phyloP scores from a whole-genome alignment of 2,113 vertebrate genomes.

The Plotosus lineatus region DNA sequence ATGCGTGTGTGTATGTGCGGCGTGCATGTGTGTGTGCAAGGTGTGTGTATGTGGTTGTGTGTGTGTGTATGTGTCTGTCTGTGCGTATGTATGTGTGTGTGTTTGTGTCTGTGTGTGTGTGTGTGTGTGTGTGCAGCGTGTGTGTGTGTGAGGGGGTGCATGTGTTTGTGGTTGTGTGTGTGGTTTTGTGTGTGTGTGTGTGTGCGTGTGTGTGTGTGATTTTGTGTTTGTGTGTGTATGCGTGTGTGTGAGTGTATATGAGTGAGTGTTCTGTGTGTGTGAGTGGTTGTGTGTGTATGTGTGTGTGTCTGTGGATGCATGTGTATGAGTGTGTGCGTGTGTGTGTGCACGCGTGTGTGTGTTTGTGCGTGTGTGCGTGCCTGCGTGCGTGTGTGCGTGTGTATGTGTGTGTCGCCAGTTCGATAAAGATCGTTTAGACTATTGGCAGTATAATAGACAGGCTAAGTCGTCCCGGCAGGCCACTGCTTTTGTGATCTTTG shows the following conservation, averaged over 20 bases:
- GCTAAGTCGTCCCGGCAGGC: conserved; percentile 24
- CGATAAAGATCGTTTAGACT: conserved; percentile 23
- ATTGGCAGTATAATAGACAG: conserved; percentile 38
- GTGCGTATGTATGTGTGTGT: neutral
- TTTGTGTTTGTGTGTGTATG: too few species aligned
- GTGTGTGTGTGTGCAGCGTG: too few species aligned
- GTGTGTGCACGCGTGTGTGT: too few species aligned
- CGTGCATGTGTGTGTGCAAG: neutral
- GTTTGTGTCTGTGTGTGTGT: neutral
- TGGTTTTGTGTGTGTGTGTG: neutral
- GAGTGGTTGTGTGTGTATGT: neutral
- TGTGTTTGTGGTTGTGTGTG: neutral
- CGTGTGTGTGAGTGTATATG: neutral
- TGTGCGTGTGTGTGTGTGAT: neutral
- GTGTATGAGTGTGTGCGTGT: too few species aligned
- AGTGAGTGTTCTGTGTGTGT: neutral
- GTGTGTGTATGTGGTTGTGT: too few species aligned
- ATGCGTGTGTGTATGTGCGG: neutral
- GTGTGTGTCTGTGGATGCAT: neutral
- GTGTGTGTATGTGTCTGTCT: too few species aligned
- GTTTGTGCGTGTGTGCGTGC: neutral
- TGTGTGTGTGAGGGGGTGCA: too few species aligned
- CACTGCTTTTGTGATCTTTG: conserved; percentile 14
- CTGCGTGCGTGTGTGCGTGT: conserved; percentile 19
- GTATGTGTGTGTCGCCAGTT: conserved; percentile 9